phyloP scores from a whole-genome alignment of 2,797 vertebrate species.

The Halcyon chelicuti region DNA sequence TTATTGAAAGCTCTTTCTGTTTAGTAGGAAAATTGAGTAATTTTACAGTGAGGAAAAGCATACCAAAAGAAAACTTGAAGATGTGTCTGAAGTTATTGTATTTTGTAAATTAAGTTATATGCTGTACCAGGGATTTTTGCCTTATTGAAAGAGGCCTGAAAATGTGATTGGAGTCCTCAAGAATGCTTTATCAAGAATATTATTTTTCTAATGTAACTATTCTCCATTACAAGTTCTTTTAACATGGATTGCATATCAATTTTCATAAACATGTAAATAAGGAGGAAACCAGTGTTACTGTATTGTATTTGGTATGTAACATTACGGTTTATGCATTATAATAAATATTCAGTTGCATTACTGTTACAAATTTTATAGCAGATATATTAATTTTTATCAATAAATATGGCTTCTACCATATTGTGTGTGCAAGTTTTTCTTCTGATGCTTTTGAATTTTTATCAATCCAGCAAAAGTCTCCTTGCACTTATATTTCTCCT shows the following conservation, averaged over 20 bases:
- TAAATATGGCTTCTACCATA: slow-evolving; percentile 84
- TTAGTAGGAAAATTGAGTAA: slow-evolving; percentile 58
- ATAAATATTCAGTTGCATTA: slow-evolving; percentile 84
- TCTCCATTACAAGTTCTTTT: slow-evolving; percentile 81
- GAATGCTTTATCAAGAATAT: slow-evolving; percentile 86
- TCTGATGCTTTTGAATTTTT: background rate
- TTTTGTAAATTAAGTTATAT: slow-evolving; percentile 86
- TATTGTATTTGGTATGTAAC: slow-evolving; percentile 85
- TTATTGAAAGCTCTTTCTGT: slow-evolving; percentile 76
- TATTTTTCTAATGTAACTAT: slow-evolving; percentile 86
- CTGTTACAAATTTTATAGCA: slow-evolving; percentile 86
- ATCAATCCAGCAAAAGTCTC: background rate
- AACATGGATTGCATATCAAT: slow-evolving; percentile 80
- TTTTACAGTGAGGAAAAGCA: slow-evolving; percentile 76
- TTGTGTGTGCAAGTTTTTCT: slow-evolving; percentile 51
- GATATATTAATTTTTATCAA: slow-evolving; percentile 84
- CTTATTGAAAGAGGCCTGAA: slow-evolving; percentile 82
- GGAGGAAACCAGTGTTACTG: slow-evolving; percentile 79
- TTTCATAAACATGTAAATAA: slow-evolving; percentile 87
- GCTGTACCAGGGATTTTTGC: slow-evolving; percentile 83
- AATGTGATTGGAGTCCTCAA: slow-evolving; percentile 80
- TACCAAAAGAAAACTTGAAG: slow-evolving; percentile 85
- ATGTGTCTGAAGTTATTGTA: slow-evolving; percentile 80
- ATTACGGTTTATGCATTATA: slow-evolving; percentile 84
- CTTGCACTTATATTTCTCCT: background rate